A percentile compares a stretch with the other conserved stretches of the same genome.
Evolutionary conservation across 2,797 vertebrate genomes (phyloP).

Genomic region (Pangasius sanitwongsei): DNA sequence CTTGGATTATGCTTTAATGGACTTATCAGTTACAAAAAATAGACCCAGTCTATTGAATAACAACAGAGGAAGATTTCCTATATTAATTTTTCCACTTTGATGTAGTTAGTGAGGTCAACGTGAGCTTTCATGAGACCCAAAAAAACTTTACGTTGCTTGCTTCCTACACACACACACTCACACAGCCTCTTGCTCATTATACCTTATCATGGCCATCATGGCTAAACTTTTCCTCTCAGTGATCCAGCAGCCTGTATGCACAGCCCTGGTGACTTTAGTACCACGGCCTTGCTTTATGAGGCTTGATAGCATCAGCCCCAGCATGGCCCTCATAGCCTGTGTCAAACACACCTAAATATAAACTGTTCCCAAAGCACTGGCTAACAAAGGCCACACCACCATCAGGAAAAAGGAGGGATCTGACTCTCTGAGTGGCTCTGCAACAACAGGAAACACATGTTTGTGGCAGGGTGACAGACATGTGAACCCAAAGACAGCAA

Average conservation of each 20-base stretch:
- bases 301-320: conserved; percentile 39
- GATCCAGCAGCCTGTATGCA: conserved; percentile 11
- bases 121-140: conserved; percentile 1
- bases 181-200: conserved; percentile 16
- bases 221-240: neutral
- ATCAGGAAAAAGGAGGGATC: conserved; percentile 80
- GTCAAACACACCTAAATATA: conserved; percentile 75
- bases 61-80: conserved; percentile 45
- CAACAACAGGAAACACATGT: conserved; percentile 59
- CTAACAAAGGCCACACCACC: conserved; percentile 81
- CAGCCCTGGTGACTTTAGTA: conserved; percentile 15
- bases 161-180: neutral
- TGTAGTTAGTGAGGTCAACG: conserved; percentile 14
- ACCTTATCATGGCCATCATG: conserved; percentile 11
- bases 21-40: conserved; percentile 40
- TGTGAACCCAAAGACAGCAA: conserved; percentile 35
- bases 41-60: conserved; percentile 34
- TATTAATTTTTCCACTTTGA: conserved; percentile 32
- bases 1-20: conserved; percentile 41
- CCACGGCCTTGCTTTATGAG: conserved; percentile 23
- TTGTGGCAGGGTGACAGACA: conserved; percentile 36
- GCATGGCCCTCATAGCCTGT: conserved; percentile 46
- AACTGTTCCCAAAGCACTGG: conserved; percentile 76
- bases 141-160: neutral
- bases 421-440: conserved; percentile 69